Percentiles rank a stretch among this genome's conserved stretches.
phyloP scores from a whole-genome alignment of 2,888 invertebrate genomes.

The Epinotia demarniana region DNA sequence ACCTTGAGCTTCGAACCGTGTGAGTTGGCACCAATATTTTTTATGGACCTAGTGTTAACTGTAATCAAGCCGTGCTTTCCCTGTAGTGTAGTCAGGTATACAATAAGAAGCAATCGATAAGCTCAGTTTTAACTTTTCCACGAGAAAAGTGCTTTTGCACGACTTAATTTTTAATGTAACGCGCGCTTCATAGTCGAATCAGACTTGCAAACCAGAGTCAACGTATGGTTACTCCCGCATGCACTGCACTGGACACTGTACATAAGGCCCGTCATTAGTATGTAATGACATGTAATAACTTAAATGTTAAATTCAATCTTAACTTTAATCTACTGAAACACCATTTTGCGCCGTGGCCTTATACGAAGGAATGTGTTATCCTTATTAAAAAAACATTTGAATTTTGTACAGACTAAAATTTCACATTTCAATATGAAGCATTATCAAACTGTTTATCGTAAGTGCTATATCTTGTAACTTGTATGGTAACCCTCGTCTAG shows the following conservation, averaged over 20 bases:
- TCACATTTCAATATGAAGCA: conserved; percentile 60
- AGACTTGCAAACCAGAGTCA: conserved; percentile 33
- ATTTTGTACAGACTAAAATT: conserved; percentile 72
- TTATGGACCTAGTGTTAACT: conserved; percentile 60
- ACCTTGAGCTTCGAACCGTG: conserved; percentile 81
- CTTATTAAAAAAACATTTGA: conserved; percentile 71
- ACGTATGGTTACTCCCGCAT: conserved; percentile 6
- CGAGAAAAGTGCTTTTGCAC: conserved; percentile 55
- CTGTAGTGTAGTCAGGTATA: conserved; percentile 5
- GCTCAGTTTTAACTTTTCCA: conserved; percentile 52
- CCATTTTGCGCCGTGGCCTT: conserved; percentile 85
- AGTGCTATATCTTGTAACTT: conserved; percentile 67
- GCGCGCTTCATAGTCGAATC: conserved; percentile 36
- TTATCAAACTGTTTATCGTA: conserved; percentile 67
- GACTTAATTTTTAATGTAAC: conserved; percentile 52
- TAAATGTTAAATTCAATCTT: conserved; percentile 67
- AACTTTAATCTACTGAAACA: conserved; percentile 81
- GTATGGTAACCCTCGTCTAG: conserved; percentile 71
- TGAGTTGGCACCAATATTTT: conserved; percentile 79
- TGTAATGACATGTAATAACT: conserved; percentile 67
- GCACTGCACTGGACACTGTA: conserved; percentile 57
- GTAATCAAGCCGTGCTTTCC: conserved; percentile 67
- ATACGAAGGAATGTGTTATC: conserved; percentile 80
- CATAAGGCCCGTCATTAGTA: conserved; percentile 73
- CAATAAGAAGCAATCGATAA: conserved; percentile 63